A percentile compares a stretch with the other conserved stretches of the same genome.
Conservation (phyloP, 2,113 vertebrate genomes). For the Oxyruncus cristatus region DNA sequence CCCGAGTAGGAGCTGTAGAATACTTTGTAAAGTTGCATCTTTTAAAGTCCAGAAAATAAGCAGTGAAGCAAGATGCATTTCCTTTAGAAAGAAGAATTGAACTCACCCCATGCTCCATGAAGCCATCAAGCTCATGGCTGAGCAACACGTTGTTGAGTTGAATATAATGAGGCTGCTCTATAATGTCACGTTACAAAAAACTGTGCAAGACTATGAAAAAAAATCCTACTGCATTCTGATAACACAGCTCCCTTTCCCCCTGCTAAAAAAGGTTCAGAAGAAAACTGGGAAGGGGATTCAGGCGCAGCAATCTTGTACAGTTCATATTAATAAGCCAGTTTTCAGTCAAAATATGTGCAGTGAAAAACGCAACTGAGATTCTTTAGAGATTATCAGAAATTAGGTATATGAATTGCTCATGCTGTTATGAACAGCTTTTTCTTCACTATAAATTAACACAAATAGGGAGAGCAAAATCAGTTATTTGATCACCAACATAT, state of each 20-base stretch:
- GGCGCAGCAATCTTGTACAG: background rate
- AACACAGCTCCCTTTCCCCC: background rate
- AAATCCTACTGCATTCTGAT: background rate
- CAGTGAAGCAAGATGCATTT: slow-evolving; percentile 33
- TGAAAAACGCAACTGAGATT: background rate
- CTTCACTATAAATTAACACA: background rate
- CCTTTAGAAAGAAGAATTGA: slow-evolving; percentile 24
- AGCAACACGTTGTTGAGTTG: background rate
- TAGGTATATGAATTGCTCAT: background rate
- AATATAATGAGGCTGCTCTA: slow-evolving; percentile 44
- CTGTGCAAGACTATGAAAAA: background rate
- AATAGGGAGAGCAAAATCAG: background rate
- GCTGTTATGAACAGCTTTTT: background rate
- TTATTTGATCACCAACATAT: background rate
- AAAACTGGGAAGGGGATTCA: background rate
- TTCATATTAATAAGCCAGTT: background rate
- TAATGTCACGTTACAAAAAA: slow-evolving; percentile 33
- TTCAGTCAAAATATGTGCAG: background rate
- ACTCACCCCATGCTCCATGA: background rate
- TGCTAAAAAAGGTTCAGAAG: background rate
- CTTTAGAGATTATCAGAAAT: background rate
- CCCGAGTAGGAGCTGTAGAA: background rate
- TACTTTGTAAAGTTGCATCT: slow-evolving; percentile 19
- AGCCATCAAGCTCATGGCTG: slow-evolving; percentile 27
- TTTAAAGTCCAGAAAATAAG: slow-evolving; percentile 40